Conservation (phyloP, 2,888 invertebrate species). For the Heteropelma amictum region DNA sequence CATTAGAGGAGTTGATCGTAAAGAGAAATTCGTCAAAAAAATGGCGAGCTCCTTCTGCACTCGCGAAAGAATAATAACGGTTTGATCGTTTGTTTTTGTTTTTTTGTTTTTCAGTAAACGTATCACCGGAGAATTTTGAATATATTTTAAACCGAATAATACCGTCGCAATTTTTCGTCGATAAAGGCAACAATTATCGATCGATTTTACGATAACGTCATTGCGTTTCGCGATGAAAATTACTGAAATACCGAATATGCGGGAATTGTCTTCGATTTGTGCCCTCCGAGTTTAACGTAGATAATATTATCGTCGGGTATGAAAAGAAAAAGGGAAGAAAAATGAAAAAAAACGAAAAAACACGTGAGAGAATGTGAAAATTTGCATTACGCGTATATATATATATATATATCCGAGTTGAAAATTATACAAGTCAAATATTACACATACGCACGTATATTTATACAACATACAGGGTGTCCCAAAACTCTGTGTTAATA, state of each 20-base stretch:
- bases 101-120: too few species aligned
- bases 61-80: too few species aligned
- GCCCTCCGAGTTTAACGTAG: conserved; percentile 40
- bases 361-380: not conserved
- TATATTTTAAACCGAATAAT: too few species aligned
- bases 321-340: conserved; percentile 10
- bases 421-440: not conserved
- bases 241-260: conserved; percentile 13
- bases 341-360: conserved; percentile 20
- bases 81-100: too few species aligned
- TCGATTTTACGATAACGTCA: not conserved
- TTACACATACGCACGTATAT: conserved; percentile 21
- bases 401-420: not conserved
- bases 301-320: conserved; percentile 38
- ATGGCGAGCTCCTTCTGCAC: too few species aligned
- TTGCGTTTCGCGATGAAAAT: not conserved
- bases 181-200: too few species aligned
- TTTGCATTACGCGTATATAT: conserved; percentile 6
- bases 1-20: too few species aligned
- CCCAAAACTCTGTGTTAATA: conserved; percentile 7
- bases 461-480: conserved; percentile 36
- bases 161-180: too few species aligned
- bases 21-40: too few species aligned
- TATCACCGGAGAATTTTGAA: too few species aligned
- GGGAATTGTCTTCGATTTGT: conserved; percentile 38